phyloP scores from a whole-genome alignment of 2,888 invertebrate genomes.

The Phyllotreta cruciferae region DNA sequence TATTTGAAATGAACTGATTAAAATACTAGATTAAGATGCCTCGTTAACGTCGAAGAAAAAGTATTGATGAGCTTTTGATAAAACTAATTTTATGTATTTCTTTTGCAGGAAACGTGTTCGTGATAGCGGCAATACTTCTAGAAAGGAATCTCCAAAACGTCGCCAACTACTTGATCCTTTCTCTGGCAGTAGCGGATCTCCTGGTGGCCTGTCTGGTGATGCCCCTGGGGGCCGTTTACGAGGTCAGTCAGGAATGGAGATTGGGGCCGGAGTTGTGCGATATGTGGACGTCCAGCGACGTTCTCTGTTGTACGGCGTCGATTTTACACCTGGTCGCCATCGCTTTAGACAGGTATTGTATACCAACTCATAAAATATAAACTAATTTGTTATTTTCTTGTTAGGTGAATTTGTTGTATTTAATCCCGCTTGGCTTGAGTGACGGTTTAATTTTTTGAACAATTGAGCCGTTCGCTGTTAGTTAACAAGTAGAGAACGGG shows the following conservation, averaged over 20 bases:
- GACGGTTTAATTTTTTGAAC: background rate
- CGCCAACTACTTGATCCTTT: slow-evolving; percentile 88
- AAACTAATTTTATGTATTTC: slow-evolving; percentile 15
- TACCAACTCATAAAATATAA: background rate
- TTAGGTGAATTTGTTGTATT: background rate
- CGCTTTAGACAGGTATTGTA: slow-evolving; percentile 77
- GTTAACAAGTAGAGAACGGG: background rate
- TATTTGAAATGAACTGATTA: too few relatives aligned
- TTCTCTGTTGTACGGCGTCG: slow-evolving; percentile 87
- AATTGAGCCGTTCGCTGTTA: background rate
- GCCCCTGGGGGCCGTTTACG: slow-evolving; percentile 80
- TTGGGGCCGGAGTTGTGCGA: slow-evolving; percentile 89
- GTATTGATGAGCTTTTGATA: too few relatives aligned
- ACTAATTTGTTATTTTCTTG: background rate
- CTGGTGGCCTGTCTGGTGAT: slow-evolving; percentile 85
- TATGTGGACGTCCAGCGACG: slow-evolving; percentile 93
- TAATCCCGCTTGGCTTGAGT: background rate
- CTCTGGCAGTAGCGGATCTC: slow-evolving; percentile 90
- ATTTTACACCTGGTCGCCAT: slow-evolving; percentile 83
- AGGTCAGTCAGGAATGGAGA: slow-evolving; percentile 79
- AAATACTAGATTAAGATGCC: too few relatives aligned
- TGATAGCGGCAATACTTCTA: slow-evolving; percentile 89
- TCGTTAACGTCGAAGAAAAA: too few relatives aligned
- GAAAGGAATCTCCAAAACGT: slow-evolving; percentile 88
- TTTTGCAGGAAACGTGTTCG: slow-evolving; percentile 89